Percentiles rank a stretch among this genome's conserved stretches.
Conservation (phyloP, 2,888 invertebrate species). For the Thymelicus acteon region DNA sequence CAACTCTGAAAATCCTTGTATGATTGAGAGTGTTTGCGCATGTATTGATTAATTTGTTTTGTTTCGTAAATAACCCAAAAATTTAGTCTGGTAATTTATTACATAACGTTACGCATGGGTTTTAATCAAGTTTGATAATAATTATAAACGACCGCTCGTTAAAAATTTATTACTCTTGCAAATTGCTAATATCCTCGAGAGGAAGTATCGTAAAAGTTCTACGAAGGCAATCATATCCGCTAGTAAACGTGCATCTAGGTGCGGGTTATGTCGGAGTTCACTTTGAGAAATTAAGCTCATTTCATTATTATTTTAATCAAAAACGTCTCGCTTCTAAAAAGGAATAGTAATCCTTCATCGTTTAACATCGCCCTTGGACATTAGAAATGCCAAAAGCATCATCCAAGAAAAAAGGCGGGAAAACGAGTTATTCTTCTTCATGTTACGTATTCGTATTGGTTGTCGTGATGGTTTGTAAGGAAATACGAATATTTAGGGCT, state of each 20-base stretch:
- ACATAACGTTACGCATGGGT: conserved; percentile 6
- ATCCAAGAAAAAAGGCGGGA: too few species aligned
- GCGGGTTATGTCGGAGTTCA: neutral
- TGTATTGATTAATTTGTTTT: too few species aligned
- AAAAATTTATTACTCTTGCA: conserved; percentile 26
- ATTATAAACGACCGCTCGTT: conserved; percentile 32
- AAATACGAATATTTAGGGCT: too few species aligned
- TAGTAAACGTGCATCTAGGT: conserved; percentile 5
- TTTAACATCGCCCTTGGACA: too few species aligned
- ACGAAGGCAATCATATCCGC: conserved; percentile 15
- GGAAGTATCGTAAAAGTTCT: conserved; percentile 28
- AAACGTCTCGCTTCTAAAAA: neutral
- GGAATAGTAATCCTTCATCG: neutral
- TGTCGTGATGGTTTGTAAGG: too few species aligned
- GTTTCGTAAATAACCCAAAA: neutral
- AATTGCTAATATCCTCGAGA: conserved; percentile 29
- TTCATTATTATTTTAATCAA: neutral
- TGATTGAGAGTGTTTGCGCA: too few species aligned
- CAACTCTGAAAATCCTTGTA: too few species aligned
- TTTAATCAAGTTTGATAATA: conserved; percentile 27
- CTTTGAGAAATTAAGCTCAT: neutral
- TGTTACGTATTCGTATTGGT: too few species aligned
- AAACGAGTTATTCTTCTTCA: too few species aligned
- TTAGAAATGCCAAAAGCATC: too few species aligned
- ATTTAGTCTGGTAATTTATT: neutral